phyloP scores from a whole-genome alignment of 2,113 vertebrate species.

The Acanthisitta chloris region DNA sequence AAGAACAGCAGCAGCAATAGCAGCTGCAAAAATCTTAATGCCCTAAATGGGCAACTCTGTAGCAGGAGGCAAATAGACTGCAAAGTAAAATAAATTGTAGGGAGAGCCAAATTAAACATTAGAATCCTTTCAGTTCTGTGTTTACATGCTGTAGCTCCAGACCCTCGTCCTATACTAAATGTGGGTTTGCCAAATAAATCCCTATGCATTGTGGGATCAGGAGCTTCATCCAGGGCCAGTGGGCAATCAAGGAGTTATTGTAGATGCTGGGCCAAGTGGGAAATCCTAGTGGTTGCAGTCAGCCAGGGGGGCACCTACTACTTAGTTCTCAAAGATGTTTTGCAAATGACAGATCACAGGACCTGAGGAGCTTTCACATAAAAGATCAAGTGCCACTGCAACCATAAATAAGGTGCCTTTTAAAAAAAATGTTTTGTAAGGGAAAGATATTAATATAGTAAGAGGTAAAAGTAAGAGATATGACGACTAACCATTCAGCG shows the following conservation, averaged over 20 bases:
- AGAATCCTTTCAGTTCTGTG: background rate
- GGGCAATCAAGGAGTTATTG: background rate
- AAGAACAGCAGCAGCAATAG: background rate
- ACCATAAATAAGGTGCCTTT: background rate
- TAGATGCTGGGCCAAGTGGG: constrained; percentile 28
- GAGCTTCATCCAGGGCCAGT: background rate
- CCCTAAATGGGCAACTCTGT: background rate
- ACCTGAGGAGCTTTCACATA: background rate
- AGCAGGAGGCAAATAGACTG: background rate
- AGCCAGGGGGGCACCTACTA: background rate
- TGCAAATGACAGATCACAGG: background rate
- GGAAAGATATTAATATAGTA: background rate
- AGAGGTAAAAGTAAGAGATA: background rate
- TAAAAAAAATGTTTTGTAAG: background rate
- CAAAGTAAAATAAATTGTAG: background rate
- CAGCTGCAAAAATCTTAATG: background rate
- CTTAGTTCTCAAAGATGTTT: background rate
- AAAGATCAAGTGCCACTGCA: background rate
- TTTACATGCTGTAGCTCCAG: background rate
- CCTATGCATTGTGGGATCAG: background rate
- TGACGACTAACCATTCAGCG: background rate
- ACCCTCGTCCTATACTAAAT: background rate
- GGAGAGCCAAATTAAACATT: background rate
- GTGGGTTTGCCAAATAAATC: background rate
- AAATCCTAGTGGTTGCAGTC: background rate